phyloP scores from a whole-genome alignment of 2,113 vertebrate species.

The Pithys albifrons region DNA sequence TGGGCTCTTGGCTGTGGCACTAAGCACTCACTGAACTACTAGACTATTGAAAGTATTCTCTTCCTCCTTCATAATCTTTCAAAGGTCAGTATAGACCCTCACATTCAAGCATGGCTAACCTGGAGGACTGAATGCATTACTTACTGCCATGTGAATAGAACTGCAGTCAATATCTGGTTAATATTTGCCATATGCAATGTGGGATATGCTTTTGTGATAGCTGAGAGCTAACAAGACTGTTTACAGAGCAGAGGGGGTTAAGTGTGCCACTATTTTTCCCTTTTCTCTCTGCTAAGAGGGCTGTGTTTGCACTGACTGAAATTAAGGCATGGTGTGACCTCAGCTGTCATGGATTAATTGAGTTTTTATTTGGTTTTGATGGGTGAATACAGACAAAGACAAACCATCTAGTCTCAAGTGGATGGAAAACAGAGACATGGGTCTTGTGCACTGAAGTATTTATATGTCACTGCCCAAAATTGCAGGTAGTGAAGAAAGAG shows the following conservation, averaged over 20 bases:
- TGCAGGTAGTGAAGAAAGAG: not conserved
- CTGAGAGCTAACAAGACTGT: constrained; percentile 52
- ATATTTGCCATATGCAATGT: constrained; percentile 55
- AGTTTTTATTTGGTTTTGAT: constrained; percentile 39
- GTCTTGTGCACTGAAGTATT: not conserved
- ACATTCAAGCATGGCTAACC: not conserved
- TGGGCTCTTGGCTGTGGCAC: not conserved
- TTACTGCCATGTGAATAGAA: constrained; percentile 18
- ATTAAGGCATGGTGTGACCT: constrained; percentile 35
- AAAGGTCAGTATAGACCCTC: constrained; percentile 37
- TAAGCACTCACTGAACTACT: not conserved
- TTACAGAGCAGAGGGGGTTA: constrained; percentile 46
- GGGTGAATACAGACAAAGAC: constrained; percentile 38
- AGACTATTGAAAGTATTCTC: not conserved
- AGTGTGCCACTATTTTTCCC: not conserved
- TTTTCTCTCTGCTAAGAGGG: constrained; percentile 26
- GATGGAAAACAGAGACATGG: not conserved
- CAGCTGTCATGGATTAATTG: constrained; percentile 11
- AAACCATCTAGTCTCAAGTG: constrained; percentile 30
- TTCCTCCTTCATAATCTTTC: constrained; percentile 5
- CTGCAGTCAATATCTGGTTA: constrained; percentile 60
- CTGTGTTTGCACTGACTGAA: constrained; percentile 14
- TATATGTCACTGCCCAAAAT: not conserved
- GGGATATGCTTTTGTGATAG: constrained; percentile 26
- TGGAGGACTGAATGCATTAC: not conserved